A percentile compares a stretch with the other conserved stretches of the same genome.
These are phyloP conservation scores for Callopanchax toddi DNA, from an alignment of 2,113 vertebrate genomes.

Conservation along the genomic window DNA sequence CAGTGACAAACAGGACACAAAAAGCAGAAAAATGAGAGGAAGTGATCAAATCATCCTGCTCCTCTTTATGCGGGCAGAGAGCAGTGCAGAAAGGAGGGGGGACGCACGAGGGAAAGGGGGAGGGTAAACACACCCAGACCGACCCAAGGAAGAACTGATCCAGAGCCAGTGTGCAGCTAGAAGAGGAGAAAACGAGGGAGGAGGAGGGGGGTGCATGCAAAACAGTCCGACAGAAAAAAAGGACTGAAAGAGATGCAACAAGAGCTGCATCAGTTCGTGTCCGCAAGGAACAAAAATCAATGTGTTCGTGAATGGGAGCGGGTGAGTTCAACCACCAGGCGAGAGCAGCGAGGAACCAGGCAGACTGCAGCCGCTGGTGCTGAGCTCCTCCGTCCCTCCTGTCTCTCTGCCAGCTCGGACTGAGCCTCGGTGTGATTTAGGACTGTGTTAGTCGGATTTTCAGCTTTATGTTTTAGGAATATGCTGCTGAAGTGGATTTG, in stretches of 20 bases:
- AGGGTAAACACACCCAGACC: slow-evolving; percentile 74
- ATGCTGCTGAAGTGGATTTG: slow-evolving; percentile 62
- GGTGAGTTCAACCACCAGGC: slow-evolving; percentile 67
- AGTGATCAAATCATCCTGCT: slow-evolving; percentile 34
- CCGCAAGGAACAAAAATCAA: slow-evolving; percentile 68
- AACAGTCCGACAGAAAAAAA: slow-evolving; percentile 25
- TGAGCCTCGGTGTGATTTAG: slow-evolving; percentile 62
- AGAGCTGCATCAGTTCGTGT: slow-evolving; percentile 66
- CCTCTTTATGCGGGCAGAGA: slow-evolving; percentile 55
- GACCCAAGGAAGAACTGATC: slow-evolving; percentile 66
- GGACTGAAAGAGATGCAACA: slow-evolving; percentile 58
- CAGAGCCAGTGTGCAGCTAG: slow-evolving; percentile 48
- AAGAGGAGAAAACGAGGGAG: slow-evolving; percentile 38
- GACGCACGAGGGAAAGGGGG: slow-evolving; percentile 64
- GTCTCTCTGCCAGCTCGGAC: slow-evolving; percentile 46
- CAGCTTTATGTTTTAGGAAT: slow-evolving; percentile 57
- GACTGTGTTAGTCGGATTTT: slow-evolving; percentile 53
- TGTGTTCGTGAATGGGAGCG: slow-evolving; percentile 72
- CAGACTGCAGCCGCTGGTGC: slow-evolving; percentile 37
- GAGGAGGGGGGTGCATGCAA: slow-evolving; percentile 45
- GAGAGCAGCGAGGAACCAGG: slow-evolving; percentile 69
- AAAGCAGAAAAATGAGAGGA: slow-evolving; percentile 16
- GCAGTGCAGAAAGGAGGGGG: slow-evolving; percentile 44
- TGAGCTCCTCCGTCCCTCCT: not conserved
- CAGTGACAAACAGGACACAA: slow-evolving; percentile 28